A percentile compares a stretch with the other conserved stretches of the same genome.
These are phyloP conservation scores for Dascillus cervinus DNA, from an alignment of 2,888 invertebrate species.

Conservation along the genomic window DNA sequence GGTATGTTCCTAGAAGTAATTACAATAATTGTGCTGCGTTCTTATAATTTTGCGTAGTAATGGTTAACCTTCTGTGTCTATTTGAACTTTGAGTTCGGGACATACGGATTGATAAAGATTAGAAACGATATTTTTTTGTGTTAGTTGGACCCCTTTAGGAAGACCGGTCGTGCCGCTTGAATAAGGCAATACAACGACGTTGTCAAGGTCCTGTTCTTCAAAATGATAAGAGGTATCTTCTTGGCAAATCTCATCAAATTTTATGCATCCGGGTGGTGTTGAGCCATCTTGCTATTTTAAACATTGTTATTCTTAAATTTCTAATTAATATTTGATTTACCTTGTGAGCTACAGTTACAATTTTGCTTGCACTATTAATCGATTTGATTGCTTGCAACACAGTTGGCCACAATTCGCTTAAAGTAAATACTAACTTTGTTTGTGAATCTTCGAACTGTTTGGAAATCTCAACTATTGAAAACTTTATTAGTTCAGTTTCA, in stretches of 20 bases:
- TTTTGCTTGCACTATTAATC: slow-evolving; percentile 39
- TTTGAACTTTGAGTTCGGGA: too few relatives aligned
- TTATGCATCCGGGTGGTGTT: slow-evolving; percentile 39
- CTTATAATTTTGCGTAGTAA: too few relatives aligned
- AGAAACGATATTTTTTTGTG: too few relatives aligned
- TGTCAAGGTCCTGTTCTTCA: slow-evolving; percentile 43
- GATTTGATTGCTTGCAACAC: slow-evolving; percentile 38
- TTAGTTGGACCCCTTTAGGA: slow-evolving; percentile 62
- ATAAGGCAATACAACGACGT: slow-evolving; percentile 62
- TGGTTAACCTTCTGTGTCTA: too few relatives aligned
- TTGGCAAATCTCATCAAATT: slow-evolving; percentile 52
- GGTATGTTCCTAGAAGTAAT: too few relatives aligned
- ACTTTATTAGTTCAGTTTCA: neutral
- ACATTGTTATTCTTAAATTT: too few relatives aligned
- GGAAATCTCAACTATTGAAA: slow-evolving; percentile 60
- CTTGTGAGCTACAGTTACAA: slow-evolving; percentile 46
- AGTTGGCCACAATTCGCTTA: slow-evolving; percentile 45
- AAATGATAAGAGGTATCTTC: slow-evolving; percentile 16
- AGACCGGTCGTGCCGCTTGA: slow-evolving; percentile 77
- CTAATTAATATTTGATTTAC: too few relatives aligned
- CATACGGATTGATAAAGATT: too few relatives aligned
- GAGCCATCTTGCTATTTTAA: neutral
- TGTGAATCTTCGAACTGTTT: slow-evolving; percentile 53
- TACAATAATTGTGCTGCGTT: too few relatives aligned
- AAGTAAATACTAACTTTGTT: slow-evolving; percentile 55